Base-by-base conservation (phyloP, 1,140 invertebrate species). In the Drosophila pandora region DNA sequence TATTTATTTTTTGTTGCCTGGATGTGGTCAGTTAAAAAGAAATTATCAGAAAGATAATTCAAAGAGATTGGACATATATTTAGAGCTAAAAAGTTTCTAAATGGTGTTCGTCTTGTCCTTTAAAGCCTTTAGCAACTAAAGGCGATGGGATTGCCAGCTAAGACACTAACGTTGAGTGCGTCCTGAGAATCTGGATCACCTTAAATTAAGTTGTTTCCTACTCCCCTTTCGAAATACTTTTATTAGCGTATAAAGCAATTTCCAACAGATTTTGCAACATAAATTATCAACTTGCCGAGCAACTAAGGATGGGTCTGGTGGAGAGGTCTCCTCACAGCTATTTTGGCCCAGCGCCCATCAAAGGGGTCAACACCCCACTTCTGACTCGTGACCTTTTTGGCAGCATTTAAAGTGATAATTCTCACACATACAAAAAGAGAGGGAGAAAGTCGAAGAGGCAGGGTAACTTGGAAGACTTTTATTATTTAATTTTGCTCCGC, bases 341-440 rank as follows among this genome's bases (percentile, higher is more conserved):
- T 53, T 39, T 71, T 76, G 71, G 71, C 80, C 64, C 47, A 47
- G 50, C 77, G 62, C 72, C 77, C 73, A 73, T 79, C 73, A 21
- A 61, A 49, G 49, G 53, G 47, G 61, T 39, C 34, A 50, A 49
- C 41, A 43, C 41, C 47, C 41, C 1, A 1, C 43, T 37, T 39
- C 22, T 45, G 76, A 76, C 59, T 81, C 68, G 67, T 85, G 82
- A 87, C 82, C 82, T 82, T 87, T 85, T 85, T 85, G 82, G 82
- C 82, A 85, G 79, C 82, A 85, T 87, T 87, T 75, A 82, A 76
- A 82, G 83, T 85, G 82, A 85, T 85, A 87, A 85, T 85, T 85
- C 78, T 80, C 63, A 62, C 76, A 76, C 78, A 37, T 39, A 58
- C 77, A 65, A 37, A 59, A 2, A 53, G 30, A 34, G 17, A 10